These are phyloP conservation scores for Chrysolina haemoptera DNA, from an alignment of 2,888 invertebrate genomes.

Conservation along the genomic window DNA sequence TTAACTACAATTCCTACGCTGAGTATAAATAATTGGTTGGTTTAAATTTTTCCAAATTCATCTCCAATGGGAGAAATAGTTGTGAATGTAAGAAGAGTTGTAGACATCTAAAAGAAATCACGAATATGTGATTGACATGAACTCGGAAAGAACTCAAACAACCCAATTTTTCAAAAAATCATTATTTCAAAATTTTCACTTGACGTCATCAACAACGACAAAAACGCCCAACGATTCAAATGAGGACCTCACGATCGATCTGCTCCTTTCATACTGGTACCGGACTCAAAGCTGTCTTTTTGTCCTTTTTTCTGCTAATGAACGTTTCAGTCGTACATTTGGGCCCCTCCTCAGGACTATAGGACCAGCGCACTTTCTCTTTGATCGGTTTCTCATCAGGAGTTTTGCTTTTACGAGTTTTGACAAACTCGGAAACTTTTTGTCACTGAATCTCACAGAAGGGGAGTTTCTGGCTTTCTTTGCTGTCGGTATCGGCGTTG, in stretches of 20 bases:
- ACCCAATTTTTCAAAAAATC: neutral
- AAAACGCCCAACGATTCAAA: constrained; percentile 30
- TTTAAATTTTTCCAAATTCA: neutral
- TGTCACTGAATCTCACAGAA: constrained; percentile 86
- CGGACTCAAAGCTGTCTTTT: constrained; percentile 65
- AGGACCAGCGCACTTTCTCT: constrained; percentile 68
- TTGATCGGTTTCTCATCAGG: constrained; percentile 67
- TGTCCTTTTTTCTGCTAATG: constrained; percentile 65
- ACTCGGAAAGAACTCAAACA: neutral
- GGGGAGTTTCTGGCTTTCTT: constrained; percentile 79
- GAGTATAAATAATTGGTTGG: constrained; percentile 4
- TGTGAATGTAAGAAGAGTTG: neutral
- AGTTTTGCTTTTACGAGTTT: constrained; percentile 70
- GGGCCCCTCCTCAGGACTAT: constrained; percentile 69
- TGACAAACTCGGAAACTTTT: constrained; percentile 74
- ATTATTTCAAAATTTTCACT: constrained; percentile 20
- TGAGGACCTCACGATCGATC: constrained; percentile 49
- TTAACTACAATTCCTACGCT: constrained; percentile 20
- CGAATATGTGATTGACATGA: neutral
- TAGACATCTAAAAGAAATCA: neutral
- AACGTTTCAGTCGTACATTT: constrained; percentile 68
- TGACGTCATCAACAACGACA: constrained; percentile 15
- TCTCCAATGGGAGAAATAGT: neutral
- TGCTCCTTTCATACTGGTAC: constrained; percentile 67
- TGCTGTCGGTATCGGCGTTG: constrained; percentile 74